Base-by-base conservation (phyloP, 2,797 vertebrate species). In the Eulemur mongoz region DNA sequence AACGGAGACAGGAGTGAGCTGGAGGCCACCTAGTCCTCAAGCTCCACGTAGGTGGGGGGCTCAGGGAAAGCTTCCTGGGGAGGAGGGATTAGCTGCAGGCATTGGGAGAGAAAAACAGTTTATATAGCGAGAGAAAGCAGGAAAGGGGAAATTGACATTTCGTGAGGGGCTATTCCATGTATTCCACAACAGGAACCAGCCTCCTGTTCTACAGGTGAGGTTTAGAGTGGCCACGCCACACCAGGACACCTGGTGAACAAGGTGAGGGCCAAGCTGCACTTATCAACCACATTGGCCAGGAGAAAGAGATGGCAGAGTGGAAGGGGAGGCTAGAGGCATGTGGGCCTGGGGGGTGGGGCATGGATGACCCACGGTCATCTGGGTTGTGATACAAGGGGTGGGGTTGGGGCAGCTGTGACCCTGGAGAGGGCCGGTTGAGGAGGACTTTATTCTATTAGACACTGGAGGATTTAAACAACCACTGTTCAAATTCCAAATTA, bases 1-100 rank as follows among this genome's bases (percentile, higher is more conserved):
- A 5, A 18, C 38, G 35, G 61, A 75, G 57, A 0, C 70, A 15
- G 1, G 63, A 81, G 80, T 1, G 4, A 73, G 54, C 27, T 1
- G 9, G 40, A 94, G 94, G 91, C 87, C 91, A 67, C 93, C 92
- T 95, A 48, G 45, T 73, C 72, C 91, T 92, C 65, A 27, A 76
- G 70, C n/a, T 83, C 75, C 27, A 86, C 75, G 7, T 57, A 87
- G 86, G 20, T 0, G 17, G 32, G 90, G 43, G 54, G 40, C 88
- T 40, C 59, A 63, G 72, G 10, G 50, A 63, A 59, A 81, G 14
- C 72, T 93, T 97, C 81, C 54, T 73, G 57, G 54, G 80, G 1
- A 22, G 87, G 69, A 83, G 25, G 17, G 65, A 52, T 81, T 50
- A 83, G 69, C 88, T 87, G 70, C 78, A 82, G 86, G 65, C 30